A percentile compares a stretch with the other conserved stretches of the same genome.
phyloP scores from a whole-genome alignment of 1,140 invertebrate genomes.

The Cydia amplana region DNA sequence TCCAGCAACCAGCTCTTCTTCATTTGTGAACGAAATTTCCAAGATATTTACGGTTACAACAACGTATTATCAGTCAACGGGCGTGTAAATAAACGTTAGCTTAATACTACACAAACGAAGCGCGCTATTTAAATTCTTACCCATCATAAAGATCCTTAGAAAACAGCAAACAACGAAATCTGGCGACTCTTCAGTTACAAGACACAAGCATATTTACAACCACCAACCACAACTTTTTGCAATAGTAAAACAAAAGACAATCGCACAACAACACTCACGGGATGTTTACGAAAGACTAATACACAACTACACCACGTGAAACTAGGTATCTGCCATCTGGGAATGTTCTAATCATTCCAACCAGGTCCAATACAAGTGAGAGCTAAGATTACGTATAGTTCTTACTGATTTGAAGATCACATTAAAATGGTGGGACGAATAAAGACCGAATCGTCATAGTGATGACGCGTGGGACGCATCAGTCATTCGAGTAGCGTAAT shows the following conservation, averaged over 20 bases:
- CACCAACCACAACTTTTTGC: neutral
- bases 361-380: neutral
- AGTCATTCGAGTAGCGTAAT: slow-evolving; percentile 3
- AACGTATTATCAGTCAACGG: no score
- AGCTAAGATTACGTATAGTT: neutral
- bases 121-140: neutral
- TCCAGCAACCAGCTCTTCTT: no score
- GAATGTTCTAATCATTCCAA: neutral
- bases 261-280: slow-evolving; percentile 21
- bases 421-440: neutral
- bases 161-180: neutral
- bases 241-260: neutral
- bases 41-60: no score
- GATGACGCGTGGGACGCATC: slow-evolving; percentile 5
- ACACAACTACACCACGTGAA: neutral
- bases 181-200: neutral
- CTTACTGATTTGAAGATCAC: no score
- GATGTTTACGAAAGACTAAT: slow-evolving; percentile 25
- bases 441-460: neutral
- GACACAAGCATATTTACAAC: neutral
- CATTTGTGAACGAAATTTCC: no score
- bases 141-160: neutral
- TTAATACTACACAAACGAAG: neutral
- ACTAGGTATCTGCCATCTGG: neutral
- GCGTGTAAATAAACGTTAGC: no score